Evolutionary conservation across 2,797 vertebrate genomes (phyloP).

Genomic region (Clarias laeviceps): DNA sequence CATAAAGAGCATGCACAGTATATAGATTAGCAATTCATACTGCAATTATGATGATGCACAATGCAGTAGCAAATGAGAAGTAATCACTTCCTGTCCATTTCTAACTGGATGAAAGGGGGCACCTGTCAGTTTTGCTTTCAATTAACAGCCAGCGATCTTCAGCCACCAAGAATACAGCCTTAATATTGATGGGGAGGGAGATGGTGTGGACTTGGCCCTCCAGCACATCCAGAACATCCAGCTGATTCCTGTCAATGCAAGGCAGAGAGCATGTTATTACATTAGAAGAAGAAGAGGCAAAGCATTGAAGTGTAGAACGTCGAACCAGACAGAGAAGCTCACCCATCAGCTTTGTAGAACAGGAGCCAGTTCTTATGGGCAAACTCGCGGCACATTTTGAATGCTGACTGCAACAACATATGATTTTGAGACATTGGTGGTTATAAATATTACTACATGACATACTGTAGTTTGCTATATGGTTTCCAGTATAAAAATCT

Average conservation of each 20-base stretch:
- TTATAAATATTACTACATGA: not conserved
- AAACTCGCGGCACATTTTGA: conserved; percentile 95
- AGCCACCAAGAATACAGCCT: conserved; percentile 85
- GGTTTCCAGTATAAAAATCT: not conserved
- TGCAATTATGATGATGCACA: not conserved
- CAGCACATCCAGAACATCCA: conserved; percentile 90
- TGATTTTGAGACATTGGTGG: not conserved
- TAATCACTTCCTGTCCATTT: conserved; percentile 9
- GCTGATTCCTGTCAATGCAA: conserved; percentile 75
- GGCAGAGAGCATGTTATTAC: conserved; percentile 40
- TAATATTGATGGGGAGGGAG: conserved; percentile 86
- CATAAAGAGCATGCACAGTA: not conserved
- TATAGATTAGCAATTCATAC: not conserved
- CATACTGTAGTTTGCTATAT: not conserved
- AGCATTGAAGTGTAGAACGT: not conserved
- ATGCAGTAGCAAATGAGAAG: not conserved
- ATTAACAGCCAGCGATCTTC: conserved; percentile 94
- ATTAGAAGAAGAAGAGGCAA: not conserved
- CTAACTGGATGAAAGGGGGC: conserved; percentile 46
- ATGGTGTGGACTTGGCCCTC: conserved; percentile 88
- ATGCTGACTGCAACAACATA: conserved; percentile 62
- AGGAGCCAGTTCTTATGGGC: conserved; percentile 96
- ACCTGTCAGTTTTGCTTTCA: conserved; percentile 88
- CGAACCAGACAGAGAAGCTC: conserved; percentile 53
- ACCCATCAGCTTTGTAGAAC: conserved; percentile 92